Evolutionary conservation across 2,888 invertebrate species (phyloP), one percentile per base, ranked within the genome.

Genomic region (Monochamus alternatus): DNA sequence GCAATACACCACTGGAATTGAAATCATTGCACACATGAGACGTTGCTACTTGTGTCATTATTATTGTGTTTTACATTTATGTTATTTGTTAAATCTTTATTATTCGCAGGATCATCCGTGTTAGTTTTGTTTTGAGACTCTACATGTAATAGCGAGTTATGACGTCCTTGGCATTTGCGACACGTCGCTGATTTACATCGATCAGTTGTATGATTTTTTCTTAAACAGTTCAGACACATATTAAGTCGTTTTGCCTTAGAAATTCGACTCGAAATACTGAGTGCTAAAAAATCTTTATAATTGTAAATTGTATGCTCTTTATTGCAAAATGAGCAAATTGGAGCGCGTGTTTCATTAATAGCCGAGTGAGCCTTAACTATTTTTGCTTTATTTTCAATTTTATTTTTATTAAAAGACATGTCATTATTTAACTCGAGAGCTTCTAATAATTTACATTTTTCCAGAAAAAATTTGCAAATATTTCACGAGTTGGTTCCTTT

Each of bases 191-290:
- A 55, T 55, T 55, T 55, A 55, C 55, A 55, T 55, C 14, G 4
- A 55, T 55, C 55, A n/a, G 55, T 55, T 55, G 55, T 55, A 9
- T 55, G 55, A 14, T 55, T 55, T 55, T 55, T 55, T 55, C 55
- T 55, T 55, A 55, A 55, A 3, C 55, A 55, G 14, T 55, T 55
- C 9, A 55, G 3, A 14, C 55, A 55, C 4, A 55, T 7, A 14
- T 59, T 59, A 30, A n/a, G 59, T 3, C 14, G 30, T 14, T 14
- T 59, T 22, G 30, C 59, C 8, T 59, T 22, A n/a, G 59, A 22
- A 59, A 59, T 22, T 4, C 59, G n/a, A 22, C 30, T 59, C 3
- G 9, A 14, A 30, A 2, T n/a, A 2, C 22, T n/a, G 10, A 59
- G 30, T 5, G 22, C 30, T 38, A 38, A 38, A 7, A 62, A 32